Base-by-base conservation (phyloP, 2,797 vertebrate genomes). In the Halcyon badia region DNA sequence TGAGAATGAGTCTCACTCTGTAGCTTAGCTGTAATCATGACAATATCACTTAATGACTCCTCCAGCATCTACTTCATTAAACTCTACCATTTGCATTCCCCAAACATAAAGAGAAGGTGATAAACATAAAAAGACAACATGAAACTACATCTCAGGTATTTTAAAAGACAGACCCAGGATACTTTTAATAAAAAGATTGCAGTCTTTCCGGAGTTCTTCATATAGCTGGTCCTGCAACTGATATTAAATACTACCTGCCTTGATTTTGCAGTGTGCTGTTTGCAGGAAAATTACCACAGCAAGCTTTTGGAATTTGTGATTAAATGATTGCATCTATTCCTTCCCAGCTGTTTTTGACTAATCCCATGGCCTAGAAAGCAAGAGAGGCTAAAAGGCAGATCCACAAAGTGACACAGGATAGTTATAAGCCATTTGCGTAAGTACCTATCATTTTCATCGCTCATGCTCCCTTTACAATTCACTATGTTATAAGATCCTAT, bases 311-410 rank as follows among this genome's bases (percentile, higher is more conserved):
- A 77, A 56, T 71, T 73, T 76, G 85, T 64, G 81, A 86, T 91
- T 56, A 95, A 97, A 91, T 83, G 69, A 69, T 62, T 73, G 72
- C 41, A 51, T 92, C 82, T 60, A 51, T 62, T 89, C 35, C 65
- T 83, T 69, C 37, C 81, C 90, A 81, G 70, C 58, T 91, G 90
- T 94, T 96, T 97, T 89, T 90, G 61, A 95, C 76, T 96, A 97
- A 96, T 70, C 58, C 39, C 31, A 22, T 51, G 68, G 75, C 89
- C 89, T 70, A 90, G 62, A 82, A 91, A 96, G 82, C 89, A 96
- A 83, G 76, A 96, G 58, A 96, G 76, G 58, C 42, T 73, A 72
- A 94, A 84, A 91, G 78, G 76, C 39, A 90, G 51, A 93, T 57
- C 88, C 90, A 77, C 48, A 91, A 94, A 89, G 90, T 83, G 81